Percentiles rank a stretch among this genome's conserved stretches.
Evolutionary conservation across 2,888 invertebrate species (phyloP).

Genomic region (Synanthedon vespiformis): DNA sequence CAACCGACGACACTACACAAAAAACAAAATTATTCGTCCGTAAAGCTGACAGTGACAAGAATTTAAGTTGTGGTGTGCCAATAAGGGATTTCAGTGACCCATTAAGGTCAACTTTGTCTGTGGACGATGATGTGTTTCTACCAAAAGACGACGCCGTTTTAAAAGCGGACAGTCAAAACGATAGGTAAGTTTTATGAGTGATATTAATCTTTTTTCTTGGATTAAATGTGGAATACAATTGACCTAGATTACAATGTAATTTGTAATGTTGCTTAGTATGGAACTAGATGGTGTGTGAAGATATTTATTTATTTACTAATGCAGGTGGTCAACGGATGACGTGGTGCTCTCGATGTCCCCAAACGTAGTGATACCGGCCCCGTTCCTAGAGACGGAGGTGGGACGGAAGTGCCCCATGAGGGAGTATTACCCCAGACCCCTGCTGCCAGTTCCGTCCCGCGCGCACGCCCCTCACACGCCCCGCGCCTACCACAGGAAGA

Average conservation of each 20-base stretch:
- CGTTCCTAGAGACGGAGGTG: conserved; percentile 87
- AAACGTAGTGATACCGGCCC: conserved; percentile 84
- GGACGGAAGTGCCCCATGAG: conserved; percentile 82
- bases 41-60: conserved; percentile 49
- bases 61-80: conserved; percentile 59
- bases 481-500: conserved; percentile 6
- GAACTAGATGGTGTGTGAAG: no score
- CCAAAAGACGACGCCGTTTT: conserved; percentile 49
- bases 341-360: conserved; percentile 83
- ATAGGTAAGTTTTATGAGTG: conserved; percentile 33
- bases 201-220: neutral
- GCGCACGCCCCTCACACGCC: conserved; percentile 12
- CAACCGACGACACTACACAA: conserved; percentile 27
- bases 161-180: conserved; percentile 48
- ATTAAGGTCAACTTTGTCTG: conserved; percentile 68
- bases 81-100: conserved; percentile 89
- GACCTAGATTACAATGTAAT: no score
- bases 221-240: neutral
- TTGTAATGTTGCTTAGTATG: no score
- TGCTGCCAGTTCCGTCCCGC: conserved; percentile 16
- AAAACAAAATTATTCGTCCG: conserved; percentile 30
- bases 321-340: conserved; percentile 72
- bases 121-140: conserved; percentile 58
- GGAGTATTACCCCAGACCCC: conserved; percentile 68
- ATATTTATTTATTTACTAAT: conserved; percentile 11